Evolutionary conservation across 2,113 vertebrate species (phyloP).

Genomic region (Thalassarche chlororhynchos): DNA sequence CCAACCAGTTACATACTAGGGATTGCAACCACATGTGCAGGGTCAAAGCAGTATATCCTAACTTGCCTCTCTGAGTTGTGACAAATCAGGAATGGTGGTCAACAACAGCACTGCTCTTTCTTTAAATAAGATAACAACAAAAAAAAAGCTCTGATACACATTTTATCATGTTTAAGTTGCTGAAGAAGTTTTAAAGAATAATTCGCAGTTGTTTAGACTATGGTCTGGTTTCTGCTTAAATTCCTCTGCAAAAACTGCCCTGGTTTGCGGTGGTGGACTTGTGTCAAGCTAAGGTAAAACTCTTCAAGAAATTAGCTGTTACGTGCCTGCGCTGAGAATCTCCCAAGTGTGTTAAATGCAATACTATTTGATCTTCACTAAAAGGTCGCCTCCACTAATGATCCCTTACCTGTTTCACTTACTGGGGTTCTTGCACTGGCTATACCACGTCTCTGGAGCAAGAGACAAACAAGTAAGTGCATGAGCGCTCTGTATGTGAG

Average conservation of each 20-base stretch:
- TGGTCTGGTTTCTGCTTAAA: not conserved
- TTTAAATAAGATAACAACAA: not conserved
- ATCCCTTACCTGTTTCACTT: not conserved
- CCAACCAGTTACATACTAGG: not conserved
- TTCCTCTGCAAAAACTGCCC: not conserved
- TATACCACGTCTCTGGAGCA: not conserved
- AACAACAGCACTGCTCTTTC: not conserved
- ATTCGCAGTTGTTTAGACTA: not conserved
- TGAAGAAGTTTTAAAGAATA: not conserved
- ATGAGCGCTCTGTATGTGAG: not conserved
- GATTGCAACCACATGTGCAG: rapidly evolving
- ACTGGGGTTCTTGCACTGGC: not conserved
- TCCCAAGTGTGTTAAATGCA: not conserved
- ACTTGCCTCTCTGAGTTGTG: not conserved
- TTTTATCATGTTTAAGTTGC: not conserved
- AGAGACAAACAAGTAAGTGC: not conserved
- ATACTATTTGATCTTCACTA: not conserved
- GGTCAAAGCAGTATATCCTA: not conserved
- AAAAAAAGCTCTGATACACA: not conserved
- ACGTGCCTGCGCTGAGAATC: not conserved
- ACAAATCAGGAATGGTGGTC: not conserved
- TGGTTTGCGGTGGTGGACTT: not conserved
- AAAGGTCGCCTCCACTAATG: not conserved
- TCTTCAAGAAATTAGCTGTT: not conserved
- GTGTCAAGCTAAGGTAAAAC: not conserved